Conservation (phyloP, 1,140 invertebrate genomes). For the Pseudomyrmex pallidus region DNA sequence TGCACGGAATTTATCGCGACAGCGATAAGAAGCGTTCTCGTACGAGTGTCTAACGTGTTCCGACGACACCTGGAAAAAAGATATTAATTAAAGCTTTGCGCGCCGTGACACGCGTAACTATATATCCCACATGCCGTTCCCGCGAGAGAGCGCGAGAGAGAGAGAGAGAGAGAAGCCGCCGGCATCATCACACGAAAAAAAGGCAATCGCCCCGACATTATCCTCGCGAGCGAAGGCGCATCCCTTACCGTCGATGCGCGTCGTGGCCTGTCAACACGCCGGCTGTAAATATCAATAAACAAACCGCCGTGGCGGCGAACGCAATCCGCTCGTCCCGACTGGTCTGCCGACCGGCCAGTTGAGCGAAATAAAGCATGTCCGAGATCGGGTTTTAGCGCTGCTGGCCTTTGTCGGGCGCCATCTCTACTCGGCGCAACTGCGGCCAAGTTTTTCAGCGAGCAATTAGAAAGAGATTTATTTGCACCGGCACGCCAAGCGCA, state of each 20-base stretch:
- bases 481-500: constrained; percentile 70
- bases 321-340: constrained; percentile 14
- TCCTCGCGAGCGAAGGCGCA: constrained; percentile 38
- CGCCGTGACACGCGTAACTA: constrained; percentile 22
- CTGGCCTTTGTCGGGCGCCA: constrained; percentile 80
- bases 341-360: background rate
- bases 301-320: constrained; percentile 54
- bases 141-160: constrained; percentile 15
- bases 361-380: constrained; percentile 68
- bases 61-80: constrained; percentile 54
- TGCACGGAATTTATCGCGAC: background rate
- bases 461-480: constrained; percentile 83
- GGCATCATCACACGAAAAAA: constrained; percentile 52
- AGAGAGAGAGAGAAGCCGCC: constrained; percentile 17
- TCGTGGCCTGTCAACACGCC: constrained; percentile 52
- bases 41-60: constrained; percentile 20
- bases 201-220: constrained; percentile 13
- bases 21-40: background rate
- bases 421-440: constrained; percentile 71
- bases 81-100: constrained; percentile 48
- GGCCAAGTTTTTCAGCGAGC: constrained; percentile 78
- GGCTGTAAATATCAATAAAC: constrained; percentile 80
- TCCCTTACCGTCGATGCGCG: constrained; percentile 44
- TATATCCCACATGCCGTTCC: constrained; percentile 25
- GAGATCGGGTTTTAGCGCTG: constrained; percentile 64